phyloP scores from a whole-genome alignment of 2,888 invertebrate genomes.

The Tuta absoluta region DNA sequence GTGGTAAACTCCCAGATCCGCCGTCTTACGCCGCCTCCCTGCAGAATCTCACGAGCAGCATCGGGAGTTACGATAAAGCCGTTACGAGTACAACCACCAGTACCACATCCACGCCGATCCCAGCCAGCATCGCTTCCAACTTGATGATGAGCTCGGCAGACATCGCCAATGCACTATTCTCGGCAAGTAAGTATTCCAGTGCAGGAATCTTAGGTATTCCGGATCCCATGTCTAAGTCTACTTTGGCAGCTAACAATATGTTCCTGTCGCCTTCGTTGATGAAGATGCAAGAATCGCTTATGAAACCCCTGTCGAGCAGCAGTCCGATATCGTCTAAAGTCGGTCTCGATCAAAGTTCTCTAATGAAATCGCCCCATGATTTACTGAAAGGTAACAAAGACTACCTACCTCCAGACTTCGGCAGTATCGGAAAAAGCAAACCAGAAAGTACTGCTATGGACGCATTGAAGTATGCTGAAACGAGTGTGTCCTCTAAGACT shows the following conservation, averaged over 20 bases:
- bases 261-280: slow-evolving; percentile 87
- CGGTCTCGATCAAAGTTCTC: slow-evolving; percentile 66
- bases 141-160: slow-evolving; percentile 83
- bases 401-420: slow-evolving; percentile 79
- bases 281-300: slow-evolving; percentile 85
- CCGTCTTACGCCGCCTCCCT: slow-evolving; percentile 74
- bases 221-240: slow-evolving; percentile 88
- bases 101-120: slow-evolving; percentile 71
- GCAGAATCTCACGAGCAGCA: slow-evolving; percentile 68
- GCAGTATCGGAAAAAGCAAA: slow-evolving; percentile 77
- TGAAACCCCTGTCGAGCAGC: slow-evolving; percentile 82
- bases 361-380: slow-evolving; percentile 75
- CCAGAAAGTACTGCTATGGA: slow-evolving; percentile 68
- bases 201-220: slow-evolving; percentile 84
- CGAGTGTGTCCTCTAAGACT: slow-evolving; percentile 67
- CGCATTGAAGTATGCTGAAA: slow-evolving; percentile 67
- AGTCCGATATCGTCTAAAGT: slow-evolving; percentile 77
- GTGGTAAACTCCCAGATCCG: slow-evolving; percentile 70
- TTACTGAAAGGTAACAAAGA: slow-evolving; percentile 71
- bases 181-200: slow-evolving; percentile 83
- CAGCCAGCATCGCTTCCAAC: slow-evolving; percentile 81
- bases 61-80: slow-evolving; percentile 63
- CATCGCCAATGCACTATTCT: slow-evolving; percentile 85
- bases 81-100: slow-evolving; percentile 76
- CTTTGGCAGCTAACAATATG: slow-evolving; percentile 88